Base-by-base conservation (phyloP, 2,888 invertebrate genomes). In the Cosmia pyralina region DNA sequence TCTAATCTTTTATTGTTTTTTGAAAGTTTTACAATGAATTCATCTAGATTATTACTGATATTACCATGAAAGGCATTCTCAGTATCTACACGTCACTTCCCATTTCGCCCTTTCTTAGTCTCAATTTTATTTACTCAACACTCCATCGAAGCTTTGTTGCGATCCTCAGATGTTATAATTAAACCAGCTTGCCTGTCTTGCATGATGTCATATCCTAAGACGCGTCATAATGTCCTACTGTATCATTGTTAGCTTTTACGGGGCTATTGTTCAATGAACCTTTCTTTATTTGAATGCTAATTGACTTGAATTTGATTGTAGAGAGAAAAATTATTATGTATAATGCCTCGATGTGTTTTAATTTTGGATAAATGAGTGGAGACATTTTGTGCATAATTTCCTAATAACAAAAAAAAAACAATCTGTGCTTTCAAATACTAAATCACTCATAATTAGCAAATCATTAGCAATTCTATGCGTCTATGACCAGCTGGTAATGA, bases 181-280 rank as follows among this genome's bases (percentile, higher is more conserved):
- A 79, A 72, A 58, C 65, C 69, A 57, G 19, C 53, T 28, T 69
- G 83, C 55, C 50, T 62, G 58, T 46, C 70, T 64, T 85, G 85
- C 68, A 66, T 85, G 85, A 86, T 86, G 84, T 85, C 85, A 86
- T 79, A 68, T 67, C 71, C 68, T 74, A 58, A 66, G 71, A 41
- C 69, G 70, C 65, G 69, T 74, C 79, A 78, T 72, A 48, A 72
- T 28, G 69, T 73, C 74, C 71, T 77, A 48, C 69, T 58, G 70
- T 75, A 72, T 72, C 73, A 84, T 67, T 67, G 81, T 81, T 65
- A 62, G 78, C 72, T 72, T 75, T 62, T 69, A 72, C 44, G 57
- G 60, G 46, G 52, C 76, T 52, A 81, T 85, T 85, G 84, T 34
- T 46, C 53, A 73, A 38, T 60, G 50, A 48, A 73, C 46, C 60